These are phyloP conservation scores for Drosophila mayri DNA, from an alignment of 1,140 invertebrate genomes.

Conservation along the genomic window DNA sequence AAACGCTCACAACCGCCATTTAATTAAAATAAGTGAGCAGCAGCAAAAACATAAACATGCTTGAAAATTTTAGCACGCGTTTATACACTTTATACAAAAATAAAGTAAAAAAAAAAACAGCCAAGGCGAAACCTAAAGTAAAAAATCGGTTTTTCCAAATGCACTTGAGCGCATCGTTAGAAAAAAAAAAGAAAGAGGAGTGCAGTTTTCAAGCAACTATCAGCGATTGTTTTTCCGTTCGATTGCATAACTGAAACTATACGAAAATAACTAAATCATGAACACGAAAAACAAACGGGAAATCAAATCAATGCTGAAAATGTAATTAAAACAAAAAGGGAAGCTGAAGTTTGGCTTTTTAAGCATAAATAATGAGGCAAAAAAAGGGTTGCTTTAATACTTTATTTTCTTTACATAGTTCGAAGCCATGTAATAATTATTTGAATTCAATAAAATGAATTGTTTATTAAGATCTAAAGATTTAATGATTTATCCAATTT, in stretches of 20 bases:
- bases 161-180: slow-evolving; percentile 37
- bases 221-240: slow-evolving; percentile 12
- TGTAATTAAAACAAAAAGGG: neutral
- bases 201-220: slow-evolving; percentile 5
- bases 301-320: slow-evolving; percentile 3
- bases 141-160: slow-evolving; percentile 34
- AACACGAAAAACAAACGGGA: neutral
- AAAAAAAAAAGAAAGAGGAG: slow-evolving; percentile 13
- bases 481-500: neutral
- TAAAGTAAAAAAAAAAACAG: neutral
- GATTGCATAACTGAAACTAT: slow-evolving; percentile 32
- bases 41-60: slow-evolving; percentile 18
- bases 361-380: too few species aligned
- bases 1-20: slow-evolving; percentile 2
- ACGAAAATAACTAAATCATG: slow-evolving; percentile 9
- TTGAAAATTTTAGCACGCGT: slow-evolving; percentile 33
- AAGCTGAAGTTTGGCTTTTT: too few species aligned
- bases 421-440: too few species aligned
- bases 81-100: slow-evolving; percentile 17
- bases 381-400: too few species aligned
- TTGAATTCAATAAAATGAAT: too few species aligned
- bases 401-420: too few species aligned
- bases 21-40: slow-evolving; percentile 38
- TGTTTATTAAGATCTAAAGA: neutral
- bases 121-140: slow-evolving; percentile 13